Percentiles rank a stretch among this genome's conserved stretches.
These are phyloP conservation scores for Papilio protenor DNA, from an alignment of 2,888 invertebrate genomes.

Conservation along the genomic window DNA sequence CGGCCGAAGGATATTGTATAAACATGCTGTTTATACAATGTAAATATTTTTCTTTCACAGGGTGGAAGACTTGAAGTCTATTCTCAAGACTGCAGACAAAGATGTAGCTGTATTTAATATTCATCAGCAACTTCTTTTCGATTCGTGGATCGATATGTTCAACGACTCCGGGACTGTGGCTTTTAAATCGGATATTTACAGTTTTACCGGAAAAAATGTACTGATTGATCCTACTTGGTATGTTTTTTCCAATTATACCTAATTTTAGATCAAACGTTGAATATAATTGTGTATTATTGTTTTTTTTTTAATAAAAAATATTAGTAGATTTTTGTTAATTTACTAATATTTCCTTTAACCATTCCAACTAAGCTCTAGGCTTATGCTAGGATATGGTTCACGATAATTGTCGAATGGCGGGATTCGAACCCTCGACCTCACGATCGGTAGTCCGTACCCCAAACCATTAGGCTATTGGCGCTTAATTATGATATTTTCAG, in stretches of 20 bases:
- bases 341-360: too few relatives aligned
- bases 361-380: too few relatives aligned
- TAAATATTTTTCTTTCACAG: slow-evolving; percentile 51
- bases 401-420: too few relatives aligned
- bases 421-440: too few relatives aligned
- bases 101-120: slow-evolving; percentile 65
- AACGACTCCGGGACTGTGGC: slow-evolving; percentile 61
- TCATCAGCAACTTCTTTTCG: slow-evolving; percentile 61
- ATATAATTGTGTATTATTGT: neutral
- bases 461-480: too few relatives aligned
- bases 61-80: slow-evolving; percentile 54
- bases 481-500: slow-evolving; percentile 52
- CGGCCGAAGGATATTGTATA: too few relatives aligned
- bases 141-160: slow-evolving; percentile 70
- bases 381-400: too few relatives aligned
- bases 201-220: slow-evolving; percentile 68
- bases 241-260: slow-evolving; percentile 44
- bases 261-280: too few relatives aligned
- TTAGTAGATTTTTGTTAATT: too few relatives aligned
- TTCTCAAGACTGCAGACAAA: slow-evolving; percentile 56
- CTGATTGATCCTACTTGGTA: slow-evolving; percentile 68
- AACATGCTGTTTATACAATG: too few relatives aligned
- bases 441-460: too few relatives aligned
- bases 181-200: slow-evolving; percentile 59
- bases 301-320: too few relatives aligned